Evolutionary conservation across 1,140 invertebrate species (phyloP).

Genomic region (Aricia agestis): DNA sequence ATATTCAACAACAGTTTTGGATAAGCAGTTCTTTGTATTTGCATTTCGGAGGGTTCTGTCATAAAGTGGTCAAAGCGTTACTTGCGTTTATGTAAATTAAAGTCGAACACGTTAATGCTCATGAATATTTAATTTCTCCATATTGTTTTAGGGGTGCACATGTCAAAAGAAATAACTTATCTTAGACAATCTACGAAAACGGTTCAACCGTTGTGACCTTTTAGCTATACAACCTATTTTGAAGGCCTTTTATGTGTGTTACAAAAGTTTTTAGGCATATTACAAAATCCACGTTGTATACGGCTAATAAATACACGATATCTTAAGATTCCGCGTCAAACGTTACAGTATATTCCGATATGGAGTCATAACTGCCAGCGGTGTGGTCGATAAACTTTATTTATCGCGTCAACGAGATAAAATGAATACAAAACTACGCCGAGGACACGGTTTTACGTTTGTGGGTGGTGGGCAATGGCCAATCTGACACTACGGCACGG

Average conservation of each 20-base stretch:
- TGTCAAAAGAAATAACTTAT: slow-evolving; percentile 1
- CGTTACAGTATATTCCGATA: background rate
- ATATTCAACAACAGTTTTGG: background rate
- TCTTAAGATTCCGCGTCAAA: background rate
- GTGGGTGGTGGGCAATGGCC: background rate
- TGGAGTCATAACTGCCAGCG: background rate
- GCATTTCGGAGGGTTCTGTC: slow-evolving; percentile 40
- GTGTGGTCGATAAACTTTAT: background rate
- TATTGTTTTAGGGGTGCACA: background rate
- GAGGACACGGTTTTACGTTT: background rate
- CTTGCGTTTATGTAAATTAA: slow-evolving; percentile 40
- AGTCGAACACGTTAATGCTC: slow-evolving; percentile 36
- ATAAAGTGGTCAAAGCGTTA: slow-evolving; percentile 41
- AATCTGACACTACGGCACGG: background rate
- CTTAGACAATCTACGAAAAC: background rate
- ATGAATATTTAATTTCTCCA: slow-evolving; percentile 33
- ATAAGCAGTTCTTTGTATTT: slow-evolving; percentile 43
- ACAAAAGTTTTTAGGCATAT: too few relatives aligned
- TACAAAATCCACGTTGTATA: too few relatives aligned
- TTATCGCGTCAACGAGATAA: background rate
- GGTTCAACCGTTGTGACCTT: too few relatives aligned
- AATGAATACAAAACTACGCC: background rate
- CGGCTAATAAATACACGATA: background rate
- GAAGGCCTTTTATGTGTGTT: too few relatives aligned
- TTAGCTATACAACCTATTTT: too few relatives aligned